Evolutionary conservation across 2,113 vertebrate genomes (phyloP), one percentile per base, ranked within the genome.

Genomic region (Microcebus lehilahytsara): DNA sequence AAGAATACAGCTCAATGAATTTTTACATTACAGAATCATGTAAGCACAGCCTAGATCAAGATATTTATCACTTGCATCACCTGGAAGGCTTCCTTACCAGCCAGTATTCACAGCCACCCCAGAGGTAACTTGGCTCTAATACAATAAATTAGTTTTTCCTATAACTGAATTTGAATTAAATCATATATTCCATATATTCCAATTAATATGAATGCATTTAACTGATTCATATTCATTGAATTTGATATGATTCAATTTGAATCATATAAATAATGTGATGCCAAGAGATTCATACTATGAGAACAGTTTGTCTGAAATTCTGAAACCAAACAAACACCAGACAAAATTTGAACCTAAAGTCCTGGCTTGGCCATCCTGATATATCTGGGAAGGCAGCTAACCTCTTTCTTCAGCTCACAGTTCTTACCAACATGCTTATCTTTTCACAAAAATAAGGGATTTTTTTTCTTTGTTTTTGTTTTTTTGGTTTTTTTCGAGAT

Each of bases 141-240:
- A 78, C 42, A 62, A 2, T 89, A 42, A 51, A 78, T 49, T 93
- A 40, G 2, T 89, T 96, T 93, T 69, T 20, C 22, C 19, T 83
- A n/a, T 69, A 93, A 71, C 53, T 93, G 8, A 89, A 78, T 92
- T 96, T 78, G 51, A 78, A 42, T 53, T 89, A 74, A 85, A n/a
- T 87, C 9, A 37, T 87, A 56, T 56, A 40, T 30, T 23, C 71
- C 23, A 40, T 42, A 46, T 46, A 46, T 46, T 46, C 46, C 46
- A 46, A 46, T 46, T 1, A 46, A 46, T 46, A 42, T 74, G 40
- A 74, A 42, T 74, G 37, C 12, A 74, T 40, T 42, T 27, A 37
- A 42, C 25, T 72, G 69, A 40, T 22, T 87, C 16, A 56, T 30
- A 71, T 87, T 30, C 37, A 40, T 32, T 40, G 34, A 30, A 40